Percentiles rank a stretch among this genome's conserved stretches.
Evolutionary conservation across 2,797 vertebrate genomes (phyloP).

Genomic region (Galaxias olidus): DNA sequence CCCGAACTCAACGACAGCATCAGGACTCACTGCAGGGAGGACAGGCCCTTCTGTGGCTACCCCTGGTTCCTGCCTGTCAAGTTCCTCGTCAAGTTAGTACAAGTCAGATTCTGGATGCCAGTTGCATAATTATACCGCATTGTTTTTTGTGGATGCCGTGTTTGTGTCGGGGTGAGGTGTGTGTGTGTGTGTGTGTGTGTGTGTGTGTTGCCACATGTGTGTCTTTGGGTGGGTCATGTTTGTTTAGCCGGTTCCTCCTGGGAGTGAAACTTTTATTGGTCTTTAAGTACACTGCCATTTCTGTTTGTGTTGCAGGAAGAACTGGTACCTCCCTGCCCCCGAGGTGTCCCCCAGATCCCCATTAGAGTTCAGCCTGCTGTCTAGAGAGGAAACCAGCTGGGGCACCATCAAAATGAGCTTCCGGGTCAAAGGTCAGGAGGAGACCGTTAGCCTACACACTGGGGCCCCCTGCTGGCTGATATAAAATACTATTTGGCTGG

Average conservation of each 20-base stretch:
- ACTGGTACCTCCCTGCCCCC: slow-evolving; percentile 93
- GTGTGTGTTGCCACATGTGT: neutral
- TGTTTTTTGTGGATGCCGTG: too few species aligned
- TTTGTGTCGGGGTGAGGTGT: too few species aligned
- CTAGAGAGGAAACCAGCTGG: slow-evolving; percentile 82
- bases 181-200: too few species aligned
- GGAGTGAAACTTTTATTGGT: neutral
- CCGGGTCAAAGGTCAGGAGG: slow-evolving; percentile 80
- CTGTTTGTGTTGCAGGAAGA: slow-evolving; percentile 79
- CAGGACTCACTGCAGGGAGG: slow-evolving; percentile 78
- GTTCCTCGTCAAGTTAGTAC: slow-evolving; percentile 87
- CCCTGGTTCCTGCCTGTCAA: slow-evolving; percentile 96
- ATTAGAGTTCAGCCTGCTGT: slow-evolving; percentile 83
- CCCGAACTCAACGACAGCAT: slow-evolving; percentile 91
- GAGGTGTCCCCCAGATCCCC: slow-evolving; percentile 80
- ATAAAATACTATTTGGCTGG: neutral
- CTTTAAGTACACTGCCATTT: slow-evolving; percentile 1
- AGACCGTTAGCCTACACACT: neutral
- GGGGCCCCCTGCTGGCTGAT: neutral
- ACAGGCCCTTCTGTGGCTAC: slow-evolving; percentile 89
- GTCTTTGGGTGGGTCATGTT: neutral
- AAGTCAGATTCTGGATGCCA: too few species aligned
- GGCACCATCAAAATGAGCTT: slow-evolving; percentile 86
- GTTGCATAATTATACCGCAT: too few species aligned
- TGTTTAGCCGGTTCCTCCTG: neutral